These are phyloP conservation scores for Corydoras maculifer DNA, from an alignment of 2,113 vertebrate species.

Conservation along the genomic window DNA sequence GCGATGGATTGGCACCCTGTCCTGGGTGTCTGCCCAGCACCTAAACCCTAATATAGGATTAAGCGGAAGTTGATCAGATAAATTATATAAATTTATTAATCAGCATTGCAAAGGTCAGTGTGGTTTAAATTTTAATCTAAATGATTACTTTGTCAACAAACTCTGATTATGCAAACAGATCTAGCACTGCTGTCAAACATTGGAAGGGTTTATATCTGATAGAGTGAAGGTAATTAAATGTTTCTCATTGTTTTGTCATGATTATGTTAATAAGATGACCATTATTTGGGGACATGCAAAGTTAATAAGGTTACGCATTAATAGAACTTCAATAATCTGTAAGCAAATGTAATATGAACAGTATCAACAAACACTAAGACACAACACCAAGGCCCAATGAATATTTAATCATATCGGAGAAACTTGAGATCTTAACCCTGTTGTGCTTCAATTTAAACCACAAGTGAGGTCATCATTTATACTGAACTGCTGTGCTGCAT, in stretches of 20 bases:
- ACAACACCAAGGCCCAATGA: neutral
- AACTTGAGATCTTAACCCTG: constrained; percentile 1
- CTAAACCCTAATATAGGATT: no score
- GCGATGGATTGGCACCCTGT: no score
- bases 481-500: neutral
- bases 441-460: neutral
- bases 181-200: no score
- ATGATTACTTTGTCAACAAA: no score
- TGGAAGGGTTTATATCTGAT: no score
- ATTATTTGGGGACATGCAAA: neutral
- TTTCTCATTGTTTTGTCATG: neutral
- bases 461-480: neutral
- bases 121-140: no score
- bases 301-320: neutral
- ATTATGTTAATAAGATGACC: constrained; percentile 1
- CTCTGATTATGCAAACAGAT: no score
- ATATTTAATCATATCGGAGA: constrained; percentile 7
- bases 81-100: no score
- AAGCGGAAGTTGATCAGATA: no score
- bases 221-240: constrained; percentile 1
- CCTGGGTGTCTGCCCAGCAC: no score
- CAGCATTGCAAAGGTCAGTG: no score
- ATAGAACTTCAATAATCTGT: neutral
- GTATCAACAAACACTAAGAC: constrained; percentile 1
- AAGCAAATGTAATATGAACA: constrained; percentile 8